Base-by-base conservation (phyloP, 2,797 vertebrate genomes). In the Neosilurus mollespiculum region DNA sequence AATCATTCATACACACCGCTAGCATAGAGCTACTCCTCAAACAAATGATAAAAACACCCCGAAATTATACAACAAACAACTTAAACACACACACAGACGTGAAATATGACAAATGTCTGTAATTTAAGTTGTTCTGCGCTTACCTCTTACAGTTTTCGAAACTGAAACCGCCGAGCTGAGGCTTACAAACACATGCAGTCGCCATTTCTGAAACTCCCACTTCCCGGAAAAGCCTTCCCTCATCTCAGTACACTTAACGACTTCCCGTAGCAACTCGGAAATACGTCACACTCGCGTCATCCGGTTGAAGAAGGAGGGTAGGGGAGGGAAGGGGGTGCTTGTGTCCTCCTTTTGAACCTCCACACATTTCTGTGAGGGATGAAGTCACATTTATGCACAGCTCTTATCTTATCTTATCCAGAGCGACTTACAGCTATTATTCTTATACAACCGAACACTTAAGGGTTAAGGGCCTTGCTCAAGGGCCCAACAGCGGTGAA, bases 131-230 rank as follows among this genome's bases (percentile, higher is more conserved):
- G 58, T 43, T 56, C 7, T 43, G 10, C 20, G 6, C 92, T 90
- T 85, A 98, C 97, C 97, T 95, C 86, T 94, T 95, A 26, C 96
- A 96, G 83, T 98, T 97, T 69, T 96, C 96, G 92, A 98, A 98
- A 92, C 93, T 94, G 92, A 98, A 98, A 83, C 97, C 97, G 1
- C 95, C 94, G 37, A 86, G 7, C 0, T 90, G 91, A 2, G 89
- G 73, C 85, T 89, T 80, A 6, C 81, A 91, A 59, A 96, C 91
- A 0, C 94, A 92, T 43, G 96, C 76, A 0, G 95, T 90, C 92
- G 96, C 97, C 97, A 98, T 97, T 86, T 96, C 77, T 53, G 78
- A 64, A 78, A 51, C 76, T 51, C 59, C 9, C 49, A 78, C 85
- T 94, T 94, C 93, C 93, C 86, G 93, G 93, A 94, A 93, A 9